Base-by-base conservation (phyloP, 64 coral and sea anemone species). In the Dendronephthya gigantea region DNA sequence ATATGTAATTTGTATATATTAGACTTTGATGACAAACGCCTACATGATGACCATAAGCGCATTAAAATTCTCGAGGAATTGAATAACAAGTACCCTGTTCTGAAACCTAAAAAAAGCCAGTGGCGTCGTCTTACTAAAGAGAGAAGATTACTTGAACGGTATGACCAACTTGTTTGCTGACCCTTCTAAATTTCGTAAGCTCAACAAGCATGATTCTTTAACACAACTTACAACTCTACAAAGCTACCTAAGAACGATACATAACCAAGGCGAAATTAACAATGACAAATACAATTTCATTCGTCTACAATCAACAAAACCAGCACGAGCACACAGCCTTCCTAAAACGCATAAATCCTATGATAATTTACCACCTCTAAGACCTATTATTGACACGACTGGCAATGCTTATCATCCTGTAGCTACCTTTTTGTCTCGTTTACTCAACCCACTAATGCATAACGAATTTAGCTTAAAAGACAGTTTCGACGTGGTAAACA, bases 261-360 rank as follows among this genome's bases (percentile, higher is more conserved):
- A 50, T 34, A 85, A 85, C 38, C 23, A 32, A 22, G 43, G 43
- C 19, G 83, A 84, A 84, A 38, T 84, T n/a, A 50, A 17, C 31
- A 45, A 49, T 9, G 36, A 40, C 23, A 2, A 38, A 28, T 28
- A 84, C 48, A 33, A 39, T 22, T 30, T 48, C 22, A 50, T 84
- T 28, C 1, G 45, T 34, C 83, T 48, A 27, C 39, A 85, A 34
- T 55, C 33, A 37, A 55, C 49, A 29, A 48, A 49, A 9, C 32
- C 58, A 35, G 83, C 83, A 12, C 23, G 83, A 36, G 83, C 83
- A 41, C 43, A 50, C 48, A 40, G 82, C 48, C 43, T 84, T 31
- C 82, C 83, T 34, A 85, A 59, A 85, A 28, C 35, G 27, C 83
- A 85, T 37, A 85, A 85, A 48, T 6, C 48, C 50, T 85, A 50